Evolutionary conservation across 1,140 invertebrate genomes (phyloP).

Genomic region (Anastrepha ludens): DNA sequence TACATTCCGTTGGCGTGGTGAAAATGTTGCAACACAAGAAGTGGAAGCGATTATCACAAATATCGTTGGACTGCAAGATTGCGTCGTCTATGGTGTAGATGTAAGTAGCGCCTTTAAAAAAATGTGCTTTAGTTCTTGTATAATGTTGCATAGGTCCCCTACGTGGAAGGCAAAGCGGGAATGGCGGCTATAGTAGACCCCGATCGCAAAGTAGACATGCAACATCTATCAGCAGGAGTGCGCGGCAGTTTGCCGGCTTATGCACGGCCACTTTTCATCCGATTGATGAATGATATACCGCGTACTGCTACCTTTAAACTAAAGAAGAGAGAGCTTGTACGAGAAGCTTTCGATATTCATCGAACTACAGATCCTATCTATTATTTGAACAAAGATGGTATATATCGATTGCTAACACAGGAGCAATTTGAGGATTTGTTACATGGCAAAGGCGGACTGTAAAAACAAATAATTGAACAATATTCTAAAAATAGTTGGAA

Average conservation of each 20-base stretch:
- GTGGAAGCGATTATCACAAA: constrained; percentile 94
- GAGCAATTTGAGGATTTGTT: constrained; percentile 81
- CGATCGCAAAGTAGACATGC: constrained; percentile 80
- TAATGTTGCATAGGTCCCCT: constrained; percentile 79
- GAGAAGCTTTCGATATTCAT: constrained; percentile 84
- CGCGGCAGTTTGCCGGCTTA: constrained; percentile 86
- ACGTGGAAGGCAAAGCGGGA: constrained; percentile 93
- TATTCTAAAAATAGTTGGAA: no score
- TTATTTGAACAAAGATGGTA: constrained; percentile 81
- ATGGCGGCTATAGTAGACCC: constrained; percentile 95
- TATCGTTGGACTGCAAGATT: constrained; percentile 83
- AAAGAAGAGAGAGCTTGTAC: constrained; percentile 88
- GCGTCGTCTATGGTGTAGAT: constrained; percentile 91
- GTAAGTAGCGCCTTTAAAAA: constrained; percentile 75
- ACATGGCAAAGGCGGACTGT: constrained; percentile 78
- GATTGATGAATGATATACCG: constrained; percentile 85
- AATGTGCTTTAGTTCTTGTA: not conserved
- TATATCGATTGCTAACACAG: constrained; percentile 81
- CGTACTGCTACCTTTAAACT: constrained; percentile 95
- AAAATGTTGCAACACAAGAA: constrained; percentile 98
- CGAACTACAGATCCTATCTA: constrained; percentile 83
- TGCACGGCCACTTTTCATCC: constrained; percentile 91
- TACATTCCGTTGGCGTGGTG: constrained; percentile 95
- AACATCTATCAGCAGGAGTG: constrained; percentile 79
- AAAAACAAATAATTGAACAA: constrained; percentile 59